Percentiles rank a stretch among this genome's conserved stretches.
phyloP scores from a whole-genome alignment of 2,797 vertebrate genomes.

The Gambusia yucatana region DNA sequence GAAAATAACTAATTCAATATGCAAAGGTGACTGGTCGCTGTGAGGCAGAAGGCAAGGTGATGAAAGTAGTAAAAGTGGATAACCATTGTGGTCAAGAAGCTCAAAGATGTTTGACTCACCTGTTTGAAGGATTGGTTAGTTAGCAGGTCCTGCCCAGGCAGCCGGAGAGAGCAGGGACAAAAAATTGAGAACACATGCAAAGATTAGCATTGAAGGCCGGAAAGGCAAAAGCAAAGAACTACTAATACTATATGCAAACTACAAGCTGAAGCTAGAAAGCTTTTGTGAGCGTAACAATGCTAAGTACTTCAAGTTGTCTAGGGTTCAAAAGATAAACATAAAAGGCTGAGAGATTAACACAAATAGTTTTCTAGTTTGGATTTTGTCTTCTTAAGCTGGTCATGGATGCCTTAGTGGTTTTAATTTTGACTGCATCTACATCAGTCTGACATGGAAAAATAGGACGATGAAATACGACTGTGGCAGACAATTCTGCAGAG shows the following conservation, averaged over 20 bases:
- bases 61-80: constrained; percentile 29
- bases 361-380: constrained; percentile 24
- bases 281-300: constrained; percentile 26
- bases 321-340: constrained; percentile 46
- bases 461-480: constrained; percentile 59
- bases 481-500: constrained; percentile 47
- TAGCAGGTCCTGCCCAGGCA: constrained; percentile 94
- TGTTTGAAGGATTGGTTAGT: constrained; percentile 95
- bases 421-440: constrained; percentile 54
- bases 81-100: constrained; percentile 22
- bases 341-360: constrained; percentile 5
- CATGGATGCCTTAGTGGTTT: constrained; percentile 24
- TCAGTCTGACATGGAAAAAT: constrained; percentile 57
- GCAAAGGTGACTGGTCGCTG: constrained; percentile 1
- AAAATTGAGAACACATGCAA: constrained; percentile 80
- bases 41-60: constrained; percentile 26
- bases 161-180: constrained; percentile 78
- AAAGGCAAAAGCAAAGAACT: constrained; percentile 63
- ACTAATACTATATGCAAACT: constrained; percentile 46
- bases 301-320: constrained; percentile 40
- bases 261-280: constrained; percentile 58
- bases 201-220: constrained; percentile 77
- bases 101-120: constrained; percentile 83
- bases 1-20: background rate
- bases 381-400: constrained; percentile 29